Evolutionary conservation across 1,140 invertebrate genomes (phyloP).

Genomic region (Ladona fulva): DNA sequence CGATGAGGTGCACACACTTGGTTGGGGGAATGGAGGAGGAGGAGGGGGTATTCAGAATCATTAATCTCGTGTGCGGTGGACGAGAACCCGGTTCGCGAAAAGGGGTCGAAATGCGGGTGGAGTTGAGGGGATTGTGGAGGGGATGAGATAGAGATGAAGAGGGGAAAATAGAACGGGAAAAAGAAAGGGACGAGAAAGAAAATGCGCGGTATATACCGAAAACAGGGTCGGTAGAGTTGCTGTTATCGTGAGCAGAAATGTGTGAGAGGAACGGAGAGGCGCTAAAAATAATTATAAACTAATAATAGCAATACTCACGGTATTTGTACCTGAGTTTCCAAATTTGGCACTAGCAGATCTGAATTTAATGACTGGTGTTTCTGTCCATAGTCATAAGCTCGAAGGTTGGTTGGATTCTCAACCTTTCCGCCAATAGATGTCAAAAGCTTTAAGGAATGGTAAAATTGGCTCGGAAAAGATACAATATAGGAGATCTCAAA

Average conservation of each 20-base stretch:
- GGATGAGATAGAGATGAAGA: background rate
- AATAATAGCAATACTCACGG: no score
- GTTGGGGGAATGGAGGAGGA: background rate
- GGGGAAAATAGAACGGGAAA: background rate
- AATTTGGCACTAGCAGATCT: no score
- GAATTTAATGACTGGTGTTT: no score
- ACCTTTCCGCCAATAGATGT: no score
- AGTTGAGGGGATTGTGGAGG: background rate
- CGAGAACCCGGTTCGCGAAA: background rate
- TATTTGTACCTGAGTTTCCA: no score
- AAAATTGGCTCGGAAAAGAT: no score
- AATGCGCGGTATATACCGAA: background rate
- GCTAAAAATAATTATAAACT: no score
- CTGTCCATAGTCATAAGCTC: no score
- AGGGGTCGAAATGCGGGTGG: background rate
- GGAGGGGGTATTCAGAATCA: background rate
- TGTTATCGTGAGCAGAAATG: background rate
- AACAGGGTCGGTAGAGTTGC: background rate
- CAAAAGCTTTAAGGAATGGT: no score
- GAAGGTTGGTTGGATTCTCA: no score
- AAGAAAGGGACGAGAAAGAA: background rate
- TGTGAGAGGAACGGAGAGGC: background rate
- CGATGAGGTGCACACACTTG: background rate
- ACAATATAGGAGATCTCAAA: no score
- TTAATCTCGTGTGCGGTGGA: constrained; percentile 1